Conservation (phyloP, 2,797 vertebrate species). For the Protonibea diacanthus region DNA sequence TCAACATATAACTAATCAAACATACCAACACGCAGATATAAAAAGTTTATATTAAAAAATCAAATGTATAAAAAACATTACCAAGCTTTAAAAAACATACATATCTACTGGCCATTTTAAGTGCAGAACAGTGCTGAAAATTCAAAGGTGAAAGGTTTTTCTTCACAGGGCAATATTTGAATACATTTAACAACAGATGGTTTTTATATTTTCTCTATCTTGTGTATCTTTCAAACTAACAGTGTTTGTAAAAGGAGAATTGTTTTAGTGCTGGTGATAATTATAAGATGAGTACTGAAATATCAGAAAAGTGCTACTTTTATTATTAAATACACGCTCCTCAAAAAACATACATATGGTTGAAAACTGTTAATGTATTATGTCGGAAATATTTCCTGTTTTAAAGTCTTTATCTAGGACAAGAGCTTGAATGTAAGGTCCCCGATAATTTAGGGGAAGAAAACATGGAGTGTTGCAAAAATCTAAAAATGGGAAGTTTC, state of each 20-base stretch:
- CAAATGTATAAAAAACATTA: slow-evolving; percentile 4
- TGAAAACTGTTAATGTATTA: not conserved
- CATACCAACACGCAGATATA: slow-evolving; percentile 11
- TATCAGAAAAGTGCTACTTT: slow-evolving; percentile 22
- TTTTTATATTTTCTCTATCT: not conserved
- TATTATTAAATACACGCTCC: not conserved
- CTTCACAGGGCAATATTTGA: not conserved
- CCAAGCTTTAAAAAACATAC: not conserved
- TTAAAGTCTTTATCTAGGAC: not conserved
- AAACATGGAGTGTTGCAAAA: not conserved
- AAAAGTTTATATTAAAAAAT: not conserved
- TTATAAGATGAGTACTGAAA: not conserved
- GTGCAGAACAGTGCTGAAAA: slow-evolving; percentile 41
- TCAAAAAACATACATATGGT: not conserved
- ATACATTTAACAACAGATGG: not conserved
- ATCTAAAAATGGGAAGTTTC: not conserved
- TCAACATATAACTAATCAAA: slow-evolving; percentile 19
- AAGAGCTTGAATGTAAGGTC: not conserved
- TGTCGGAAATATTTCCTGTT: not conserved
- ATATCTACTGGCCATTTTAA: slow-evolving; percentile 13
- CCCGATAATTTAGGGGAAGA: not conserved
- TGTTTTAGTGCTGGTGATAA: not conserved
- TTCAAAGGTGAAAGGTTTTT: not conserved
- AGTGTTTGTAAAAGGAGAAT: slow-evolving; percentile 1
- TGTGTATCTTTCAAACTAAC: not conserved